These are phyloP conservation scores for Lutraria lutraria DNA, from an alignment of 2,888 invertebrate species.

Conservation along the genomic window DNA sequence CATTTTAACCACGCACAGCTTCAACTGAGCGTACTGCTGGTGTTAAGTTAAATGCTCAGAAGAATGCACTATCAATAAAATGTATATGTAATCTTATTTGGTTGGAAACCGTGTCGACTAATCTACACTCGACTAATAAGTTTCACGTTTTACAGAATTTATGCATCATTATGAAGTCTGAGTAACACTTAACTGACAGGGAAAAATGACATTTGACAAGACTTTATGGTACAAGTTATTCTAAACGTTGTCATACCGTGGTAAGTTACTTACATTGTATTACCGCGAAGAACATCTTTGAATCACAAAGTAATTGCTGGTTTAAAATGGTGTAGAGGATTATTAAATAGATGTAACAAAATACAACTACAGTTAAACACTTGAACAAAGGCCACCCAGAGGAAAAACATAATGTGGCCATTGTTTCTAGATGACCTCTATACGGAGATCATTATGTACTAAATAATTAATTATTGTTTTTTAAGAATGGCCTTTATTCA, in stretches of 20 bases:
- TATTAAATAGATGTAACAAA: too few species aligned
- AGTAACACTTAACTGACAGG: background rate
- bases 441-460: too few species aligned
- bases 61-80: background rate
- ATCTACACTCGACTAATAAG: background rate
- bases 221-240: background rate
- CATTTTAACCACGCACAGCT: background rate
- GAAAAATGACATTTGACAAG: background rate
- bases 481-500: too few species aligned
- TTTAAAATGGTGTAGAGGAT: too few species aligned
- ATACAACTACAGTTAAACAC: too few species aligned
- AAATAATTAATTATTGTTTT: too few species aligned
- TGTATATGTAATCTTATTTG: background rate
- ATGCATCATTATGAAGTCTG: background rate
- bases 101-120: background rate
- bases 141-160: background rate
- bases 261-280: background rate
- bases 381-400: too few species aligned
- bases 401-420: too few species aligned
- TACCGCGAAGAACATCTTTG: too few species aligned
- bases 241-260: background rate
- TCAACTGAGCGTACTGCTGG: background rate
- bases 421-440: too few species aligned
- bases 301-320: too few species aligned
- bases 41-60: background rate